Evolutionary conservation across 2,888 invertebrate genomes (phyloP), one percentile per base, ranked within the genome.

Genomic region (Hylaea fasciaria): DNA sequence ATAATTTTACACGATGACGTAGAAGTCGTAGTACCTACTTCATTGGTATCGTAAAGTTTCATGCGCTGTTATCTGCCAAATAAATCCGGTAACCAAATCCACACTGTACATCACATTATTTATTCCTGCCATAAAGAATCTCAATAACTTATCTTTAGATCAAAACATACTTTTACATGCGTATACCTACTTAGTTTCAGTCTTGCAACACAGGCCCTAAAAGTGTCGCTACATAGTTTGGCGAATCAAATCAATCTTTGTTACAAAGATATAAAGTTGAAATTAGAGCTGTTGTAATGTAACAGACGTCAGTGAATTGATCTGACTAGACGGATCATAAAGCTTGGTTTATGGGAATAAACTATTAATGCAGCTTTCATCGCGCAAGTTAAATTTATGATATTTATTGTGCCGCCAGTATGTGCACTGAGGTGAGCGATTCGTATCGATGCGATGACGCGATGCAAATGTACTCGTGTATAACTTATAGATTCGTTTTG

Each of bases 291-390:
- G 41, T 35, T 14, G 39, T 60, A 12, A 14, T 40, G 14, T 9
- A 14, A 46, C 57, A 65, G 68, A 71, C 66, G 64, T 53, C 65
- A 66, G 73, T 83, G 81, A 82, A 81, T 60, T 60, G 76, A 79
- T 82, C 76, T 71, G 83, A 80, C 84, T 83, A 86, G 85, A 85
- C 85, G 71, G 72, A 76, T 84, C 85, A 77, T 87, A 86, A 86
- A 84, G 72, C 32, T 14, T 35, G 64, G 68, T 85, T 86, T 84
- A 86, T 82, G 74, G 78, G 69, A 73, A 76, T 78, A 74, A 77
- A 80, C 75, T 80, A 81, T 81, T 79, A 83, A 74, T 71, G 77
- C 66, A 64, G 52, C 64, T 68, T 65, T 70, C 70, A 66, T 66
- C 68, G 64, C 39, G 28, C 41, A 40, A 49, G 49, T 68, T 44